These are phyloP conservation scores for Cetoscarus ocellatus DNA, from an alignment of 2,797 vertebrate species.

Conservation along the genomic window DNA sequence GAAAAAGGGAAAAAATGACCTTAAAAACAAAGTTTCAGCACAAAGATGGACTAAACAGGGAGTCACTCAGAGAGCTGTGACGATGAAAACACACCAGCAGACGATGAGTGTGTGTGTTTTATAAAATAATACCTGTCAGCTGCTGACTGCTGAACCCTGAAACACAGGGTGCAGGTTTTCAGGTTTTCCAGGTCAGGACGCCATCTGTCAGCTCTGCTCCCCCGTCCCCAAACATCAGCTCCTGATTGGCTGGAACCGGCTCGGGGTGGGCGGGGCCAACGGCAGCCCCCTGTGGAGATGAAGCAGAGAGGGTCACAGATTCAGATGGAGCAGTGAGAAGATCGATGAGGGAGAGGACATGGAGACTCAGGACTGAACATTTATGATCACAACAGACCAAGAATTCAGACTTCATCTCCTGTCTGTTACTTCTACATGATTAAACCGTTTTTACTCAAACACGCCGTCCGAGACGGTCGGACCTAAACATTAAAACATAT, in stretches of 20 bases:
- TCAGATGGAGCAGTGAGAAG: slow-evolving; percentile 17
- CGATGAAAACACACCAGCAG: neutral
- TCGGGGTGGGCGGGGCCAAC: slow-evolving; percentile 49
- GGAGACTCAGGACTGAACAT: neutral
- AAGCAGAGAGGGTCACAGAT: slow-evolving; percentile 80
- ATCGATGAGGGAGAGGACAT: slow-evolving; percentile 13
- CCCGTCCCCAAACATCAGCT: slow-evolving; percentile 92
- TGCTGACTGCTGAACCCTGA: slow-evolving; percentile 92
- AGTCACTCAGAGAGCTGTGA: slow-evolving; percentile 11
- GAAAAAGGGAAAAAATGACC: too few species aligned
- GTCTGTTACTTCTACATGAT: too few species aligned
- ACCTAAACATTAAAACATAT: too few species aligned
- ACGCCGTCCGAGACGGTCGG: too few species aligned
- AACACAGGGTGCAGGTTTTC: slow-evolving; percentile 81
- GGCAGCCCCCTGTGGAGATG: slow-evolving; percentile 19
- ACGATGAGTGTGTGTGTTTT: slow-evolving; percentile 83
- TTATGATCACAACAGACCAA: neutral
- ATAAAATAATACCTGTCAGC: slow-evolving; percentile 99
- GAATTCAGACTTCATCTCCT: too few species aligned
- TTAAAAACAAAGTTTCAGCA: too few species aligned
- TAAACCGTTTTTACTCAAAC: too few species aligned
- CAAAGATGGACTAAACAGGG: neutral
- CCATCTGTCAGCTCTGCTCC: slow-evolving; percentile 81
- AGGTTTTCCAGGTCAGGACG: slow-evolving; percentile 94
- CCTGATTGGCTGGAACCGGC: slow-evolving; percentile 90